These are phyloP conservation scores for Lophotriccus pileatus DNA, from an alignment of 2,797 vertebrate species.

Conservation along the genomic window DNA sequence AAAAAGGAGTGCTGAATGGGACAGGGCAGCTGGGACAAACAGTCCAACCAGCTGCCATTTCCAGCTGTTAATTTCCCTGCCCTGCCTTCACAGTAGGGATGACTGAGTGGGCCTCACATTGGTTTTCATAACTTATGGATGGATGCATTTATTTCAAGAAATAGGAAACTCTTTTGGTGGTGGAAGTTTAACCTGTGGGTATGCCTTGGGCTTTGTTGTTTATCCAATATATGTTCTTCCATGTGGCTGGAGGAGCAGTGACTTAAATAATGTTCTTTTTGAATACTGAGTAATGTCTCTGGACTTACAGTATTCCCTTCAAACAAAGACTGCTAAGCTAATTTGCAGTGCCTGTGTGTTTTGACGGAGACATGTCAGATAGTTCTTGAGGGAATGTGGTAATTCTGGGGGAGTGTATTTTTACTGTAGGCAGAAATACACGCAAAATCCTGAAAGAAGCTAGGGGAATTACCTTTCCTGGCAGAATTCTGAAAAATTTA, in stretches of 20 bases:
- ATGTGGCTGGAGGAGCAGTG: background rate
- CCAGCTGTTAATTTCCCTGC: background rate
- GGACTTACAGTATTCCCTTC: background rate
- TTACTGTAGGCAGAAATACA: background rate
- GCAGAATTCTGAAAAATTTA: background rate
- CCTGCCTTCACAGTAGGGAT: background rate
- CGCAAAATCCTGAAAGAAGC: background rate
- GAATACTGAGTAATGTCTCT: background rate
- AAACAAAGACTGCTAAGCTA: background rate
- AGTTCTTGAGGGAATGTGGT: background rate
- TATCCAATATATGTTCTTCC: background rate
- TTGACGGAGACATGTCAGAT: background rate
- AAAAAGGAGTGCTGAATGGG: fast-evolving
- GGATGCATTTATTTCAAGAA: background rate
- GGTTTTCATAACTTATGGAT: fast-evolving
- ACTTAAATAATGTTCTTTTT: background rate
- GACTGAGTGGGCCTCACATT: background rate
- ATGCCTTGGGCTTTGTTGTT: background rate
- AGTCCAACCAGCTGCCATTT: background rate
- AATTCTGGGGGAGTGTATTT: background rate
- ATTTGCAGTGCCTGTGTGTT: background rate
- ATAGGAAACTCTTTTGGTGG: background rate
- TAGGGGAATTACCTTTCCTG: background rate
- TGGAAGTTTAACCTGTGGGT: background rate
- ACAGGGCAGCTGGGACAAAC: background rate